A percentile compares a stretch with the other conserved stretches of the same genome.
phyloP scores from a whole-genome alignment of 2,113 vertebrate species.

The Lagopus muta region DNA sequence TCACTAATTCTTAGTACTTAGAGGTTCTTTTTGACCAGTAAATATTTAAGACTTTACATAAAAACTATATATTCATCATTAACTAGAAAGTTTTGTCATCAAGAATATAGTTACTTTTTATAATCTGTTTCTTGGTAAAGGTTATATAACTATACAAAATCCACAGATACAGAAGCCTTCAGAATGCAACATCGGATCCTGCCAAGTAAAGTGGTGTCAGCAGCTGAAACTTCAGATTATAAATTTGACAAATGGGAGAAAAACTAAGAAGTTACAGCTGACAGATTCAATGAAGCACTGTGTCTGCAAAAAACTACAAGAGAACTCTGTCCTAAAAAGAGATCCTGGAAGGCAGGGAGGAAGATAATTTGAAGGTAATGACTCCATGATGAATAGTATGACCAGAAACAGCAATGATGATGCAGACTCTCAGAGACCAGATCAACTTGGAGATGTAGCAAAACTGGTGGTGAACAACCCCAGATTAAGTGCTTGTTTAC shows the following conservation, averaged over 20 bases:
- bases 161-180: not conserved
- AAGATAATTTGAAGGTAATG: slow-evolving; percentile 5
- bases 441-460: not conserved
- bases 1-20: not conserved
- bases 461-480: not conserved
- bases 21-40: not conserved
- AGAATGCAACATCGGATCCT: not conserved
- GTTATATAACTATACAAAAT: not conserved
- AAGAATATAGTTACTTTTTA: not conserved
- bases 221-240: slow-evolving; percentile 18
- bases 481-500: not conserved
- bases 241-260: slow-evolving; percentile 25
- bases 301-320: not conserved
- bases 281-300: slow-evolving; percentile 17
- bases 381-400: not conserved
- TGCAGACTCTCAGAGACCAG: not conserved
- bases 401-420: not conserved
- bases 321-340: not conserved
- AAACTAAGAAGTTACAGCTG: slow-evolving; percentile 1
- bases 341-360: not conserved
- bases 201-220: not conserved
- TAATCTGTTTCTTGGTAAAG: not conserved
- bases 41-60: accelerated
- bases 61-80: not conserved
- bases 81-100: not conserved